Base-by-base conservation (phyloP, 2,797 vertebrate genomes). In the Orientallactaga sibirica region DNA sequence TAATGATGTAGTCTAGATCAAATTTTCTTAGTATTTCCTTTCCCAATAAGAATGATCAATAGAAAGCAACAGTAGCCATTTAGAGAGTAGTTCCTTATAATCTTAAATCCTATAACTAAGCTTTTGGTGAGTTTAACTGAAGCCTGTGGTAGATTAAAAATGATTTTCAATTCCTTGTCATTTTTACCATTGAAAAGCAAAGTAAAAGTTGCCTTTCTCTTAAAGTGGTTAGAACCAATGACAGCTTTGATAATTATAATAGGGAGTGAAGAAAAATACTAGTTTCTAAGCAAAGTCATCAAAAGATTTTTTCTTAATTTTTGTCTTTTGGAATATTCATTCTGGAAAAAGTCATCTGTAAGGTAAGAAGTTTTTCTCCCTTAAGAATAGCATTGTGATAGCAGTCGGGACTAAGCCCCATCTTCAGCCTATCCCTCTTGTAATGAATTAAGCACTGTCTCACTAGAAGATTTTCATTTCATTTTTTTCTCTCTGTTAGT, bases 371-470 rank as follows among this genome's bases (percentile, higher is more conserved):
- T 64, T 4, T 48, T 5, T 5, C 5, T 78, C 24, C 20, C 27
- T 62, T 8, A 1, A 73, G 4, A 43, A 2, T n/a, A 5, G 1
- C 71, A 67, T 5, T 58, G 11, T 58, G 10, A n/a, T 5, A 67
- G 52, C 3, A 25, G 22, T 61, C 1, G 4, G 85, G 48, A 71
- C 18, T 22, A 7, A 62, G 7, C 6, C 14, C 20, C 20, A 24
- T 4, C 4, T 27, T 37, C 37, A 6, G 48, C 29, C 11, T n/a
- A 64, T 16, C 15, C 1, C 11, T 10, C 68, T 0, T 7, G 4
- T 33, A 55, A 27, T 33, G 5, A 20, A 52, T 41, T 33, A 18
- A 66, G 41, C 20, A 37, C 2, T 19, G 0, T 81, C 20, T n/a
- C 33, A 5, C 20, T 9, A 16, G 48, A 48, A n/a, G 48, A 25